Conservation (phyloP, 2,888 invertebrate genomes). For the Bellardia pandia region DNA sequence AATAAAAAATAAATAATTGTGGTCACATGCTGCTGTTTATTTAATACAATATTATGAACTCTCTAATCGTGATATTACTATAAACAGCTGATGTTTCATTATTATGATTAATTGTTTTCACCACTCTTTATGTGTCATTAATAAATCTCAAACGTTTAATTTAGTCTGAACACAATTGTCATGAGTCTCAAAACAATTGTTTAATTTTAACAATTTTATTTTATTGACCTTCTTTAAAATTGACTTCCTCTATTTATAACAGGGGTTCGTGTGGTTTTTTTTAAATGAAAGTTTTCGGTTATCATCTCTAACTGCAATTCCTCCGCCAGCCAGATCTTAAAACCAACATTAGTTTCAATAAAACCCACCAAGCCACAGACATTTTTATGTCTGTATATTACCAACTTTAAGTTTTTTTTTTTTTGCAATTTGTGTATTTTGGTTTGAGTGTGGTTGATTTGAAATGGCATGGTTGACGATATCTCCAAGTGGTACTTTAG, state of each 20-base stretch:
- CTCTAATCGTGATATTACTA: not conserved
- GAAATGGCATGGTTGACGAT: constrained; percentile 59
- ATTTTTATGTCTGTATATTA: constrained; percentile 7
- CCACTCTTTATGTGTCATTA: not conserved
- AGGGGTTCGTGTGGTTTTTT: not conserved
- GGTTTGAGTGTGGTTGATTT: constrained; percentile 37
- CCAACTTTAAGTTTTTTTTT: constrained; percentile 2
- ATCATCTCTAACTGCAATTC: constrained; percentile 39
- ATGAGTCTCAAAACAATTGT: not conserved
- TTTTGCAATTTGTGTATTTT: constrained; percentile 42
- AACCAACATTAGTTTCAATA: constrained; percentile 15
- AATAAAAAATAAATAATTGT: constrained; percentile 17
- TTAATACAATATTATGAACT: not conserved
- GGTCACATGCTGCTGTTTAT: not conserved
- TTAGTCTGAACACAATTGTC: not conserved
- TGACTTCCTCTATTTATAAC: constrained; percentile 41
- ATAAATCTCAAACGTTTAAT: not conserved
- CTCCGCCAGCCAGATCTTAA: not conserved
- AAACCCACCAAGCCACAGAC: constrained; percentile 24
- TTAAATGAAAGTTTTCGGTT: constrained; percentile 35
- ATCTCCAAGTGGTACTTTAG: constrained; percentile 64
- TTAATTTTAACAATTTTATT: constrained; percentile 16
- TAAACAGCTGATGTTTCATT: constrained; percentile 18
- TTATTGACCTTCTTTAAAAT: constrained; percentile 45
- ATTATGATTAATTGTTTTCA: constrained; percentile 23